Percentiles rank a stretch among this genome's conserved stretches.
These are phyloP conservation scores for Tachysurus vachellii DNA, from an alignment of 2,113 vertebrate species.

Conservation along the genomic window DNA sequence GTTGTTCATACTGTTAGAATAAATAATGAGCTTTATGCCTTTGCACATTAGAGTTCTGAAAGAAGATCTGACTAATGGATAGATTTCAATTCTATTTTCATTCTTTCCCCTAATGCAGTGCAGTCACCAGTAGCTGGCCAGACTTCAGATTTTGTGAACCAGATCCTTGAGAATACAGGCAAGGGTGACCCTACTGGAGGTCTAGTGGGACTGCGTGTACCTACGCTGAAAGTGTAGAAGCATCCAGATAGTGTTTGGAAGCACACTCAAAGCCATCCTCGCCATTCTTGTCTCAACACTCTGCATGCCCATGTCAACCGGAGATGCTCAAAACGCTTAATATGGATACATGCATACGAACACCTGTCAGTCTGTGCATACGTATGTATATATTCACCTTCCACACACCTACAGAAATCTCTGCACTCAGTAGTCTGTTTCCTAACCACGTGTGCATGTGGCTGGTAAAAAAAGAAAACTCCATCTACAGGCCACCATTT, in stretches of 20 bases:
- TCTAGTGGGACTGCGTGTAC: constrained; percentile 91
- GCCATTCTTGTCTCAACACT: constrained; percentile 68
- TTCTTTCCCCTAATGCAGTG: constrained; percentile 64
- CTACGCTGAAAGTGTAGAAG: constrained; percentile 87
- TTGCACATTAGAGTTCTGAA: not conserved
- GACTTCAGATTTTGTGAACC: constrained; percentile 98
- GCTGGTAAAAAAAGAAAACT: constrained; percentile 44
- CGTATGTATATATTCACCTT: constrained; percentile 59
- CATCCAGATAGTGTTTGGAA: constrained; percentile 11
- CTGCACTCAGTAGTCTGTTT: constrained; percentile 58
- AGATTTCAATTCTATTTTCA: not conserved
- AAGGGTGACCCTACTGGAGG: constrained; percentile 95
- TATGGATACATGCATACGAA: constrained; percentile 63
- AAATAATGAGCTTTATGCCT: not conserved
- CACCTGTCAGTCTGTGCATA: constrained; percentile 58
- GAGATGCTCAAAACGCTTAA: constrained; percentile 71
- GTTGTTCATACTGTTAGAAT: not conserved
- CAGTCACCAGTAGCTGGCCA: constrained; percentile 88
- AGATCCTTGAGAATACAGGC: constrained; percentile 95
- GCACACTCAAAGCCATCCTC: constrained; percentile 49
- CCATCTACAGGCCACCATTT: constrained; percentile 49
- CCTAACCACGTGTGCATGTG: constrained; percentile 58
- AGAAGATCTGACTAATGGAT: no score
- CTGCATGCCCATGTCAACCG: constrained; percentile 88
- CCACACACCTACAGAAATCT: constrained; percentile 51